Evolutionary conservation across 2,888 invertebrate genomes (phyloP), one percentile per base, ranked within the genome.

Genomic region (Buathra laborator): DNA sequence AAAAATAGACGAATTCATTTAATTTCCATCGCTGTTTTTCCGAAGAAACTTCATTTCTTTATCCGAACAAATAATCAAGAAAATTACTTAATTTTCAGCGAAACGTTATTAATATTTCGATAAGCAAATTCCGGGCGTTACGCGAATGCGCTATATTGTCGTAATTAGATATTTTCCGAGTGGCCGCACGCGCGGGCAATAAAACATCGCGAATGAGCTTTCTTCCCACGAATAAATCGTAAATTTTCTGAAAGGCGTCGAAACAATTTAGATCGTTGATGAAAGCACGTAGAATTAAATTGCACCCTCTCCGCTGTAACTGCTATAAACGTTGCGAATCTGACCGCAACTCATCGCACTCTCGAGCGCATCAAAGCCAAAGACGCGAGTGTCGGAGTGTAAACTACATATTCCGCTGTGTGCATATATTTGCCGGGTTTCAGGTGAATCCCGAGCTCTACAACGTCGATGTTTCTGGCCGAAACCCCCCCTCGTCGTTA

Each of bases 201-300:
- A 14, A 56, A 56, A 7, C 56, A 56, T 19, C 10, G 59, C 12
- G 12, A 29, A 59, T 24, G 29, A 24, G 12, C 19, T 59, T 59
- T 59, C 48, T 12, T 59, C 14, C 29, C 24, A 7, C 24, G 24
- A 12, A n/a, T 19, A 59, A 59, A 59, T 59, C 24, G 29, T 24
- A 6, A 29, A 29, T 14, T 24, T 6, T 37, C 37, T 4, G 14
- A 59, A 59, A 29, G 14, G 59, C 59, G 59, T n/a, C 14, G 29
- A 12, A 12, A 59, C 29, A 29, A 59, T 59, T 59, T 59, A 19
- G 29, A 59, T 3, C 24, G 29, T 59, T 24, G 59, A 59, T 29
- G 59, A 59, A 59, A 59, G 19, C 29, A 59, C 29, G 29, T 59
- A 59, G 29, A 24, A 14, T 59, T 59, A 59, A 37, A 59, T 59